Base-by-base conservation (phyloP, 2,797 vertebrate genomes). In the Catamblyrhynchus diadema region DNA sequence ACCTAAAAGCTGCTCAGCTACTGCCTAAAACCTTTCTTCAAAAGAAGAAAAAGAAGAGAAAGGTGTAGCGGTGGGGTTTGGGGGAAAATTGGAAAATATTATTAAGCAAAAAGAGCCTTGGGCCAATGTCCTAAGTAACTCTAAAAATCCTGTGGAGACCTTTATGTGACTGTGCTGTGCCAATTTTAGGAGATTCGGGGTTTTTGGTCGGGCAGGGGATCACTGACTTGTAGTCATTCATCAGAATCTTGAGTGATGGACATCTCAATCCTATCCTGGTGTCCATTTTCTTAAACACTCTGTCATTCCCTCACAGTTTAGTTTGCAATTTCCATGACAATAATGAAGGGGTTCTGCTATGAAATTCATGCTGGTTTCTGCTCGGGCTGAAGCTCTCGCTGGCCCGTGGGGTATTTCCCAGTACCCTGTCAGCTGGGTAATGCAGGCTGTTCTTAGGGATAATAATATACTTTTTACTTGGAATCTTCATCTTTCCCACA, bases 311-410 rank as follows among this genome's bases (percentile, higher is more conserved):
- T 85, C 50, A 17, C 53, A 1, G 54, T 65, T 89, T 27, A 88
- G 81, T 47, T 53, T 81, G 86, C 93, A 74, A 83, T 97, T 91
- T 87, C 89, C 94, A 28, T 32, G 59, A 35, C 72, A 25, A 66
- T 97, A 94, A 95, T 96, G 72, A 94, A 6, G 69, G 92, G 87
- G 74, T 96, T 96, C 69, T 94, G 86, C 84, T 93, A 86, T 65
- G 62, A 95, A 88, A 95, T 71, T 44, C 0, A 0, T 45, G 73
- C 39, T 16, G 4, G 23, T 87, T 84, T 67, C 14, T 77, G 79
- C 71, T 79, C 41, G 22, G 70, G 74, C 51, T 66, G 37, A 65
- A 88, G 89, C 62, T 81, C 64, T 81, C 0, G 0, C 78, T 90
- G 86, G 86, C 78, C 80, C 7, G 1, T 51, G 44, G 91, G 91